Evolutionary conservation across 2,888 invertebrate genomes (phyloP).

Genomic region (Priocnemis perturbator): DNA sequence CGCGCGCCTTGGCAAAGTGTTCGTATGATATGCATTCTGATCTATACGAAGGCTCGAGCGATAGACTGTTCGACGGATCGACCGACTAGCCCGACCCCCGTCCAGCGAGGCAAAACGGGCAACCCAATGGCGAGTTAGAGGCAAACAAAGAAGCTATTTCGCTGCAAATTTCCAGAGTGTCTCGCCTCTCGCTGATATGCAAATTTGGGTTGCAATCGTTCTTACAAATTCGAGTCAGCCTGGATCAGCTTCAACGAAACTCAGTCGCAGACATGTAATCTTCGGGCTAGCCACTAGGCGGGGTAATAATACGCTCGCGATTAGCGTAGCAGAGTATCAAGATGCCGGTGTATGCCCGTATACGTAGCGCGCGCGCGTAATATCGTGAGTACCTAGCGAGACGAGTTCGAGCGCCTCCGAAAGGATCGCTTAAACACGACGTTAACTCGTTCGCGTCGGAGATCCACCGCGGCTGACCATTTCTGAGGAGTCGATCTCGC

Average conservation of each 20-base stretch:
- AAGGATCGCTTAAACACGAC: background rate
- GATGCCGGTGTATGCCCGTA: constrained; percentile 39
- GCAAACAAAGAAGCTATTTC: background rate
- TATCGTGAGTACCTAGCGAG: constrained; percentile 10
- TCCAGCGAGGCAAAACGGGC: too few relatives aligned
- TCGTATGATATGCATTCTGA: too few relatives aligned
- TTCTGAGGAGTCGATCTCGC: too few relatives aligned
- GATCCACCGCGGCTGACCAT: too few relatives aligned
- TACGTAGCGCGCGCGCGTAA: constrained; percentile 3
- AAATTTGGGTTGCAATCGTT: constrained; percentile 46
- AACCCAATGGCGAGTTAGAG: background rate
- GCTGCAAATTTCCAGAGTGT: background rate
- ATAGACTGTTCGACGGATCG: too few relatives aligned
- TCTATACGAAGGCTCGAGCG: too few relatives aligned
- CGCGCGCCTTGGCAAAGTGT: too few relatives aligned
- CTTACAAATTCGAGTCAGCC: constrained; percentile 54
- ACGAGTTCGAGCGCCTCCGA: constrained; percentile 6
- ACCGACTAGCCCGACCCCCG: too few relatives aligned
- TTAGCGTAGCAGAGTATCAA: constrained; percentile 61
- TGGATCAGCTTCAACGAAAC: constrained; percentile 42
- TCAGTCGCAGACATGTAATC: constrained; percentile 72
- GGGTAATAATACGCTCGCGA: constrained; percentile 73
- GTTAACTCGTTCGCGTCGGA: too few relatives aligned
- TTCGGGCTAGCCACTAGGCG: constrained; percentile 75
- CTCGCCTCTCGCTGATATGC: constrained; percentile 39